Percentiles rank a stretch among this genome's conserved stretches.
Evolutionary conservation across 2,113 vertebrate species (phyloP).

Genomic region (Corythoichthys intestinalis): DNA sequence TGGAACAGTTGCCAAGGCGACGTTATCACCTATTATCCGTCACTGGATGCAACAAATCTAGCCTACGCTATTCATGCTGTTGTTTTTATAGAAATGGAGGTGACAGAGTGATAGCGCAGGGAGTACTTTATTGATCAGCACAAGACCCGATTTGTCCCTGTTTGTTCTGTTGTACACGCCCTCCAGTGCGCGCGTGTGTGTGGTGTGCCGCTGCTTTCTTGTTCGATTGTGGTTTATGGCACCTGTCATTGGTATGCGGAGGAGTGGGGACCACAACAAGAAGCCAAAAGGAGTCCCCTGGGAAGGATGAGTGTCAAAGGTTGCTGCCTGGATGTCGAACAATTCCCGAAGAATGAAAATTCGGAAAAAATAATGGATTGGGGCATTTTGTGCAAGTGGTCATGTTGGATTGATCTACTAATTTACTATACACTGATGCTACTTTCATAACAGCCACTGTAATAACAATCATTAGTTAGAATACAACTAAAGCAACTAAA

Average conservation of each 20-base stretch:
- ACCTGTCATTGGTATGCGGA: conserved; percentile 42
- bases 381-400: conserved; percentile 14
- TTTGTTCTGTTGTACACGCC: conserved; percentile 7
- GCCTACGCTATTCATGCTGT: conserved; percentile 45
- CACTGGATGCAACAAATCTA: conserved; percentile 56
- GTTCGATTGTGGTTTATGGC: conserved; percentile 52
- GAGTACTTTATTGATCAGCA: conserved; percentile 69
- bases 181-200: background rate
- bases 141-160: conserved; percentile 38
- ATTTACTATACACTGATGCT: too few relatives aligned
- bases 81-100: conserved; percentile 52
- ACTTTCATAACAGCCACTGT: too few relatives aligned
- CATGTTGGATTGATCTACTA: background rate
- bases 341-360: conserved; percentile 5
- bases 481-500: too few relatives aligned
- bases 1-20: conserved; percentile 58
- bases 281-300: conserved; percentile 18
- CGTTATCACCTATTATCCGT: conserved; percentile 59
- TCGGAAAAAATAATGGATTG: background rate
- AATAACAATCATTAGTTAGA: too few relatives aligned
- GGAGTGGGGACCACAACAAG: conserved; percentile 25
- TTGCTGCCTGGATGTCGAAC: conserved; percentile 18
- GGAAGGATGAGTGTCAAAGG: conserved; percentile 38
- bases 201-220: conserved; percentile 38
- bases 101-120: conserved; percentile 46